Conservation (phyloP, 2,888 invertebrate species). For the Morinoia aosen region DNA sequence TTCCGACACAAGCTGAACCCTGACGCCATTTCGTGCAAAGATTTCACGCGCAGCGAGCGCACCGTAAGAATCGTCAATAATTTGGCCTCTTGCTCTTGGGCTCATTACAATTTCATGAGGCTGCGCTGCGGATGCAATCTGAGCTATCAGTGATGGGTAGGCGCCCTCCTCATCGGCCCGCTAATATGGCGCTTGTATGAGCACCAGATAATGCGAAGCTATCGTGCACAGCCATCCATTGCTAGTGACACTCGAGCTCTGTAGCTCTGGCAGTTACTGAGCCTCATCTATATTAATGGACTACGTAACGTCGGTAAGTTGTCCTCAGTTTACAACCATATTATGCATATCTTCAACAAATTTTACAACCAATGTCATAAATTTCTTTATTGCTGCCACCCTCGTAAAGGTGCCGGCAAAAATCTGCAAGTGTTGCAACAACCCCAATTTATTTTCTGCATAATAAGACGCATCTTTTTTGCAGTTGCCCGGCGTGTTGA, state of each 20-base stretch:
- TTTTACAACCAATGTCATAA: conserved; percentile 21
- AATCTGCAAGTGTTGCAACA: conserved; percentile 48
- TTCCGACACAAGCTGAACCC: not conserved
- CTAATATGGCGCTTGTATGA: conserved; percentile 41
- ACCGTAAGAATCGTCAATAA: conserved; percentile 34
- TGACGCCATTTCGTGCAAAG: conserved; percentile 14
- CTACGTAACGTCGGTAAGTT: conserved; percentile 16
- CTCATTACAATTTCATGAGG: conserved; percentile 52
- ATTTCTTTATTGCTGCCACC: conserved; percentile 30
- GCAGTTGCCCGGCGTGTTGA: not conserved
- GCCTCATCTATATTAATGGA: conserved; percentile 52
- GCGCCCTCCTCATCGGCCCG: not conserved
- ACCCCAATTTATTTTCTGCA: conserved; percentile 37
- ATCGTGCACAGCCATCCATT: conserved; percentile 48
- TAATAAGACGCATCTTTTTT: not conserved
- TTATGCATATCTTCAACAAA: conserved; percentile 46
- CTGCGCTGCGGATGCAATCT: conserved; percentile 24
- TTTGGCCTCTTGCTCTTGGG: not conserved
- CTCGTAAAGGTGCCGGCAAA: conserved; percentile 28
- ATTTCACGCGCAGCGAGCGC: conserved; percentile 30
- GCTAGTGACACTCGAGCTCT: conserved; percentile 35
- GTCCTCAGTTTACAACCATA: conserved; percentile 21
- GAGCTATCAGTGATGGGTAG: conserved; percentile 48
- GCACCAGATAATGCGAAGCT: conserved; percentile 30
- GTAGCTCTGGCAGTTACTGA: conserved; percentile 48